Evolutionary conservation across 1,140 invertebrate genomes (phyloP), one percentile per base, ranked within the genome.

Genomic region (Drosophila biarmipes): DNA sequence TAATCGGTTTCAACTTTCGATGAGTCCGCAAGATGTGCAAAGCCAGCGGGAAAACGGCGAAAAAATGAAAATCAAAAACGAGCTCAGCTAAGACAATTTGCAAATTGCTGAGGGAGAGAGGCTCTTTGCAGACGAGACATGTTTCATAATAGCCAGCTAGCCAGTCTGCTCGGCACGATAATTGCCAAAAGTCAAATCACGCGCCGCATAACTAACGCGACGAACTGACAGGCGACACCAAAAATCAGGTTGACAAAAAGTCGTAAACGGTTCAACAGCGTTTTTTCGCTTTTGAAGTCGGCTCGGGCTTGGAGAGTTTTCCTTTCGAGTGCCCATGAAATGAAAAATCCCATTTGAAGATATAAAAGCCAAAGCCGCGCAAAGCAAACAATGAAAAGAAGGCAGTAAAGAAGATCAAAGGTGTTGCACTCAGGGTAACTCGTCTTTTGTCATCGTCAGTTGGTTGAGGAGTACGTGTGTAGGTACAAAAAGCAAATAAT

Each of bases 111-210:
- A 40, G 38, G 5, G 8, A 19, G 31, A 64, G 45, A 51, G 43
- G 27, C 15, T 10, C 31, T 27, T 27, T n/a, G 59, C 34, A 68
- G 29, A 45, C 67, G 37, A 72, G 67, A 72, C 68, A 72, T 72
- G 68, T 72, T 72, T 72, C 68, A 72, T 73, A 72, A 72, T 72
- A 35, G 42, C 6, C 8, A 12, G 17, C 34, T 12, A 10, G 17
- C 34, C 10, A 45, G 58, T 35, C 59, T 31, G 21, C 40, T n/a
- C 34, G 34, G 11, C 72, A 72, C 54, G 67, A 72, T 72, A 72
- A 72, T 72, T 72, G 52, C 68, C 66, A 72, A 72, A 72, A 72
- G 53, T 68, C 66, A 72, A 58, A 72, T 71, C 68, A 72, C 68
- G 68, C 43, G 53, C 43, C 43, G 42, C 46, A 37, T 54, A 19